Evolutionary conservation across 2,113 vertebrate genomes (phyloP).

Genomic region (Heterochromis multidens): DNA sequence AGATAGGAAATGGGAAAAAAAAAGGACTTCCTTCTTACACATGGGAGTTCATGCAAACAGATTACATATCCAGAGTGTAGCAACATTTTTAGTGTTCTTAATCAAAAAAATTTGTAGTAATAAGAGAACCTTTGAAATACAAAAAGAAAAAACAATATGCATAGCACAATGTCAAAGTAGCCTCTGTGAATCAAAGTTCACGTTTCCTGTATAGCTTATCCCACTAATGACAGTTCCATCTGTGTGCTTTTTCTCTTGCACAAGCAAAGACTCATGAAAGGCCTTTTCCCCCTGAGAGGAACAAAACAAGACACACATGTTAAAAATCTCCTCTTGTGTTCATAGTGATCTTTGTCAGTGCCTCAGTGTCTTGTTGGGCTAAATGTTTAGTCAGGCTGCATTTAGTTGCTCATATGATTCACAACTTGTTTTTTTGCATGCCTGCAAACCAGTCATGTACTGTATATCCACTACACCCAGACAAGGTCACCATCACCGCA

Average conservation of each 20-base stretch:
- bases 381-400: background rate
- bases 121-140: background rate
- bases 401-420: background rate
- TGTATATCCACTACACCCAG: background rate
- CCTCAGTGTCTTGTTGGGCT: background rate
- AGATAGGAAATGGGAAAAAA: background rate
- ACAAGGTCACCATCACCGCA: conserved; percentile 7
- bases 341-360: background rate
- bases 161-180: background rate
- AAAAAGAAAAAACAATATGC: background rate
- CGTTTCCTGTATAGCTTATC: conserved; percentile 15
- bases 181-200: background rate
- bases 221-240: conserved; percentile 66
- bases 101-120: background rate
- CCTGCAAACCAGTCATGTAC: conserved; percentile 16
- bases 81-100: background rate
- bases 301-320: conserved; percentile 42
- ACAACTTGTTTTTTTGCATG: background rate
- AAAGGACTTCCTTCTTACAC: background rate
- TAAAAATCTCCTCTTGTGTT: background rate
- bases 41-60: background rate
- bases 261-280: conserved; percentile 8
- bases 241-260: conserved; percentile 21
- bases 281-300: background rate
- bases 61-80: background rate